A percentile compares a stretch with the other conserved stretches of the same genome.
These are phyloP conservation scores for Dermatophagoides farinae DNA, from an alignment of 1,140 invertebrate genomes.

Conservation along the genomic window DNA sequence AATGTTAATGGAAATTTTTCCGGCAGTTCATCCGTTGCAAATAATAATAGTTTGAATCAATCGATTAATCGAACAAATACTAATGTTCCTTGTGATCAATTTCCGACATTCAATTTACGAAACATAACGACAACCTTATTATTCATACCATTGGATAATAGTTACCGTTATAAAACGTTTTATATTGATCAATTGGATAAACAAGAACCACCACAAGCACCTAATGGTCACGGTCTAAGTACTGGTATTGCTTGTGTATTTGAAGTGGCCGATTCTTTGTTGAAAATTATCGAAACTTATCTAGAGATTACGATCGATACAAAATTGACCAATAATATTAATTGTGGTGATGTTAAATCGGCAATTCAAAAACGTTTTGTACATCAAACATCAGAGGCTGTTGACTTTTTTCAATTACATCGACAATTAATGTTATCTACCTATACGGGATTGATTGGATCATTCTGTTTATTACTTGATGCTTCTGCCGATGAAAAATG, in stretches of 20 bases:
- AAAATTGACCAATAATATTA: conserved; percentile 7
- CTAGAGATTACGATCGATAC: conserved; percentile 14
- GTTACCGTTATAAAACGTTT: background rate
- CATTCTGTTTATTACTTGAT: conserved; percentile 71
- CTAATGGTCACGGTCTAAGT: conserved; percentile 85
- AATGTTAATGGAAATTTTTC: conserved; percentile 1
- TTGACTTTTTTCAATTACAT: conserved; percentile 22
- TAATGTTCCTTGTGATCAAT: background rate
- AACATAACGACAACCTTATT: conserved; percentile 76
- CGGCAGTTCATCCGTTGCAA: too few species aligned
- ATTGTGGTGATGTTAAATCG: too few species aligned
- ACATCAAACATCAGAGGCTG: background rate
- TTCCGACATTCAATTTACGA: conserved; percentile 50
- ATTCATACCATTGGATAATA: conserved; percentile 32
- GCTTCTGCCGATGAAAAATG: conserved; percentile 78
- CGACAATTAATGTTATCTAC: conserved; percentile 71
- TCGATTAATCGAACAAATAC: background rate
- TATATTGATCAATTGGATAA: conserved; percentile 77
- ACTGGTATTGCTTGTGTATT: conserved; percentile 75
- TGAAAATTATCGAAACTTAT: conserved; percentile 15
- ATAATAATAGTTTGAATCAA: background rate
- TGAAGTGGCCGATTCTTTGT: conserved; percentile 39
- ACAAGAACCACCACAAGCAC: conserved; percentile 69
- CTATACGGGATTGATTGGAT: conserved; percentile 79
- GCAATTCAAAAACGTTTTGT: conserved; percentile 39